Conservation (phyloP, 2,888 invertebrate species). For the Zonitis immaculata region DNA sequence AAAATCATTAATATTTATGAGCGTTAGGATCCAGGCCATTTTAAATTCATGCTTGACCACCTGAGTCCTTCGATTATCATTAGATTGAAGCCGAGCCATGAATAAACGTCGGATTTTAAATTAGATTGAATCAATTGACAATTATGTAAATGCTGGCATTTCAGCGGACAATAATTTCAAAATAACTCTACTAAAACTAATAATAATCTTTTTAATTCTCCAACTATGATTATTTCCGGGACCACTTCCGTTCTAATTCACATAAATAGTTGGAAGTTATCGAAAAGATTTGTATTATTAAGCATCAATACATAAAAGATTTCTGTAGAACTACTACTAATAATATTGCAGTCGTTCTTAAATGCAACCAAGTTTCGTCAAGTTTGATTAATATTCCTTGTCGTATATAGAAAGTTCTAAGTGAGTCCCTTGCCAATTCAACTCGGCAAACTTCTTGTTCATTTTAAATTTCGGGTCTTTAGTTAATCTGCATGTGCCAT, state of each 20-base stretch:
- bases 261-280: not conserved
- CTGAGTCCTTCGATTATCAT: not conserved
- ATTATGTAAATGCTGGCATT: not conserved
- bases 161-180: not conserved
- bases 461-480: conserved; percentile 22
- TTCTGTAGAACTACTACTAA: not conserved
- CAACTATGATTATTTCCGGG: too few relatives aligned
- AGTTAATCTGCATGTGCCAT: conserved; percentile 27
- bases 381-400: conserved; percentile 22
- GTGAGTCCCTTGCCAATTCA: conserved; percentile 20
- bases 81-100: not conserved
- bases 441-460: conserved; percentile 25
- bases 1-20: not conserved
- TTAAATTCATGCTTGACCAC: not conserved
- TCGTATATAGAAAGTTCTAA: conserved; percentile 1
- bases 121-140: not conserved
- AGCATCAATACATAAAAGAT: too few relatives aligned
- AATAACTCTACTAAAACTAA: not conserved
- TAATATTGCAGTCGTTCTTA: not conserved
- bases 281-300: too few relatives aligned
- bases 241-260: not conserved
- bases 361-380: conserved; percentile 1
- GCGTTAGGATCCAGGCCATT: not conserved
- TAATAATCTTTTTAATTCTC: too few relatives aligned
- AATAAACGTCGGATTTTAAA: too few relatives aligned